phyloP scores from a whole-genome alignment of 92 coral and sea anemone genomes.

The Epizoanthus stellaris region DNA sequence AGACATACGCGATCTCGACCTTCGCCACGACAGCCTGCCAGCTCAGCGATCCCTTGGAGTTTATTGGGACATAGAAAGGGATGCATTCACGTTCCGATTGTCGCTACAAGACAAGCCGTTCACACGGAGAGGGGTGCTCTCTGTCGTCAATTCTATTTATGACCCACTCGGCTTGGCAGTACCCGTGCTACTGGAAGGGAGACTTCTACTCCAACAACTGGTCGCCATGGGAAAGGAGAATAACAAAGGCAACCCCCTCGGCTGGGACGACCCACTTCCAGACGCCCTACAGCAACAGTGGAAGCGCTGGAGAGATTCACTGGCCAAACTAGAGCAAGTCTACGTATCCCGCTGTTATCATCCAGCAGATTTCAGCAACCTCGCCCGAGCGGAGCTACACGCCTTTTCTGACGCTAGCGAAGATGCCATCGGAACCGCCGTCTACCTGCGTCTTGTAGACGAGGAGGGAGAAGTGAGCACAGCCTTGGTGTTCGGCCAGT shows the following conservation, averaged over 20 bases:
- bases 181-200: slow-evolving; percentile 44
- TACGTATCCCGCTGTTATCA: slow-evolving; percentile 35
- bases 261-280: slow-evolving; percentile 57
- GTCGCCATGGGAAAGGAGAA: slow-evolving; percentile 47
- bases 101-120: slow-evolving; percentile 46
- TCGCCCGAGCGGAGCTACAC: slow-evolving; percentile 36
- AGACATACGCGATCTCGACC: slow-evolving; percentile 47
- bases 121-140: slow-evolving; percentile 55
- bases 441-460: slow-evolving; percentile 32
- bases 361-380: slow-evolving; percentile 10
- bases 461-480: background rate
- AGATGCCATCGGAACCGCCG: slow-evolving; percentile 32
- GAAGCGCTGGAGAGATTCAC: slow-evolving; percentile 31
- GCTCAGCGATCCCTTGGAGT: slow-evolving; percentile 46
- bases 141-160: slow-evolving; percentile 51
- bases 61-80: slow-evolving; percentile 40
- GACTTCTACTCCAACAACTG: slow-evolving; percentile 42
- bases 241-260: background rate
- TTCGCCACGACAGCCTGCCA: slow-evolving; percentile 43
- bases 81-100: slow-evolving; percentile 39
- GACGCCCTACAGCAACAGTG: slow-evolving; percentile 3
- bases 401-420: slow-evolving; percentile 52
- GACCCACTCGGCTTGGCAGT: slow-evolving; percentile 57
- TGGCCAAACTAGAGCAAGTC: slow-evolving; percentile 25
- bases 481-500: slow-evolving; percentile 29